phyloP scores from a whole-genome alignment of 1,140 invertebrate genomes.

The Tetragonula clypearis region DNA sequence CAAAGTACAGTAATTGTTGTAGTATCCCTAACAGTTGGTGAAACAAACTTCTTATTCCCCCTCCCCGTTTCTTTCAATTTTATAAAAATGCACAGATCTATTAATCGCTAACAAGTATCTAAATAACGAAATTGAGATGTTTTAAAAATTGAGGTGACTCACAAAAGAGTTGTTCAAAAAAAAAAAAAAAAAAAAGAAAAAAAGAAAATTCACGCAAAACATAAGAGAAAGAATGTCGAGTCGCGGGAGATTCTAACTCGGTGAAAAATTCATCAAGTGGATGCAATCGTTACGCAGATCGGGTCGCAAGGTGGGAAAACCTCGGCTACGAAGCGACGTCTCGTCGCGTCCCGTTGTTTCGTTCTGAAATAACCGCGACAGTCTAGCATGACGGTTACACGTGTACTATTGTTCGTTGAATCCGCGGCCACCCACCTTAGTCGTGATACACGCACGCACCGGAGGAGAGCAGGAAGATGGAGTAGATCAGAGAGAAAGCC shows the following conservation, averaged over 20 bases:
- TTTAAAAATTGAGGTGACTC: too few species aligned
- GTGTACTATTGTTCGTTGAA: constrained; percentile 74
- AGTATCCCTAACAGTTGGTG: too few species aligned
- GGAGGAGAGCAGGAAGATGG: constrained; percentile 29
- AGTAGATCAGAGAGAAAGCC: constrained; percentile 42
- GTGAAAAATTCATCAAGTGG: background rate
- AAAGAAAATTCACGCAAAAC: too few species aligned
- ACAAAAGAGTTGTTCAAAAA: too few species aligned
- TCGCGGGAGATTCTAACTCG: background rate
- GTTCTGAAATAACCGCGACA: constrained; percentile 65
- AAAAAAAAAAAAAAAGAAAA: too few species aligned
- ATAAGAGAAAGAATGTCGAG: background rate
- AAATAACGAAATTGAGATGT: too few species aligned
- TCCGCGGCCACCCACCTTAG: constrained; percentile 70
- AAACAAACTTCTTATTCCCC: too few species aligned
- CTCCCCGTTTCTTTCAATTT: too few species aligned
- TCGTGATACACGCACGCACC: constrained; percentile 33
- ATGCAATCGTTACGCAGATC: constrained; percentile 7
- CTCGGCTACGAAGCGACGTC: constrained; percentile 10
- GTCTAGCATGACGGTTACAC: constrained; percentile 72
- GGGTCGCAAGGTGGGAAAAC: constrained; percentile 38
- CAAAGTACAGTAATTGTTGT: too few species aligned
- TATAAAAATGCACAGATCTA: too few species aligned
- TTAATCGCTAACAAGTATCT: too few species aligned
- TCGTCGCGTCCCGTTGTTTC: constrained; percentile 58